Percentiles rank a stretch among this genome's conserved stretches.
These are phyloP conservation scores for Plusia festucae DNA, from an alignment of 2,888 invertebrate genomes.

Conservation along the genomic window DNA sequence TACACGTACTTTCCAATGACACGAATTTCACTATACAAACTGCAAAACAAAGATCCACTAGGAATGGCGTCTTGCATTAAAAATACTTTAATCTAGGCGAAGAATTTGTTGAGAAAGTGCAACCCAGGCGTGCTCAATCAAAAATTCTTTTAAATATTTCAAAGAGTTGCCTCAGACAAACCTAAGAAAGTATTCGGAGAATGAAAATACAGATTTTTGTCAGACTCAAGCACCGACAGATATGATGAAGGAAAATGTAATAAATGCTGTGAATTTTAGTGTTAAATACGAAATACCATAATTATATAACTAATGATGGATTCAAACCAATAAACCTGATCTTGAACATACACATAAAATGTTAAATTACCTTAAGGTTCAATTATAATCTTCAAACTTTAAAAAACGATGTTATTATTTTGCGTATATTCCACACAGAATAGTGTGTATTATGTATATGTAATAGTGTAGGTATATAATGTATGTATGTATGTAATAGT, in stretches of 20 bases:
- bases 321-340: too few species aligned
- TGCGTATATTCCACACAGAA: too few species aligned
- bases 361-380: too few species aligned
- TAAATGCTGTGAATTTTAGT: not conserved
- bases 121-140: constrained; percentile 36
- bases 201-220: constrained; percentile 1
- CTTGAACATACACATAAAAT: too few species aligned
- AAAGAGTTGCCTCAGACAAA: constrained; percentile 12
- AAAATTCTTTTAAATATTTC: constrained; percentile 45
- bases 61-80: constrained; percentile 46
- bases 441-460: too few species aligned
- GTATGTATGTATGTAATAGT: too few species aligned
- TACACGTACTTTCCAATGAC: constrained; percentile 13
- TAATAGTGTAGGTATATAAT: too few species aligned
- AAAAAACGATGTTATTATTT: too few species aligned
- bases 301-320: too few species aligned
- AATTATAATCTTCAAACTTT: too few species aligned
- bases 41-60: constrained; percentile 19
- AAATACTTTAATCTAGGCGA: constrained; percentile 48
- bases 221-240: not conserved
- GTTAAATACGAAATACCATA: too few species aligned
- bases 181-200: not conserved
- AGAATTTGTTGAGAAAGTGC: constrained; percentile 50
- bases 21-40: constrained; percentile 23
- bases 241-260: not conserved